These are phyloP conservation scores for Stenurella melanura DNA, from an alignment of 2,888 invertebrate genomes.

Conservation along the genomic window DNA sequence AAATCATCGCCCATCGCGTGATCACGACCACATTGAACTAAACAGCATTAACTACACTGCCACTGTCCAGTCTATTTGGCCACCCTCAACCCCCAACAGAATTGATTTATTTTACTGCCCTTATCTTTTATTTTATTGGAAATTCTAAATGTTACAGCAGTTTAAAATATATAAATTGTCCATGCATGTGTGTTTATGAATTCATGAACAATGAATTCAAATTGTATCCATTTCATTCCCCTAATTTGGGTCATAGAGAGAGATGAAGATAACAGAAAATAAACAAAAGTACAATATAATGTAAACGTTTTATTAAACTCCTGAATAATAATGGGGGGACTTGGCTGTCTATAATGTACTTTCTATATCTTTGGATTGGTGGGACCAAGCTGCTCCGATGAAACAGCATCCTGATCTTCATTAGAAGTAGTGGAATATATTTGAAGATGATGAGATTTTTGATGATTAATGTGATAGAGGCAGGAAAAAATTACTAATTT, in stretches of 20 bases:
- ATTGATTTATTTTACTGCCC: constrained; percentile 42
- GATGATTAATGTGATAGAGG: too few species aligned
- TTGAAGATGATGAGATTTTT: too few species aligned
- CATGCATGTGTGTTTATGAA: neutral
- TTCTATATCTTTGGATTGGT: too few species aligned
- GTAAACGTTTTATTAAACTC: too few species aligned
- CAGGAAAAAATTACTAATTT: too few species aligned
- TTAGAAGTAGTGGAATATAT: too few species aligned
- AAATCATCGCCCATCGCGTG: constrained; percentile 68
- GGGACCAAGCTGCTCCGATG: too few species aligned
- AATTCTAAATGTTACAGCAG: constrained; percentile 9
- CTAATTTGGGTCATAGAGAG: neutral
- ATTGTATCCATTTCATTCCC: neutral
- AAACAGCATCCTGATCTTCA: too few species aligned
- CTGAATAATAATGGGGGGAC: too few species aligned
- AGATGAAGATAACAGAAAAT: neutral
- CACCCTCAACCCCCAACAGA: constrained; percentile 35
- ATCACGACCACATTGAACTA: constrained; percentile 52
- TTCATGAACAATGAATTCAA: neutral
- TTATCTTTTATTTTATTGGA: constrained; percentile 36
- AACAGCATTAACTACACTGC: constrained; percentile 56
- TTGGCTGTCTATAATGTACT: too few species aligned
- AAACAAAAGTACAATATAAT: too few species aligned
- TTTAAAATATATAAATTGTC: neutral
- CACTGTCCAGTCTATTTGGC: constrained; percentile 33